Conservation (phyloP, 2,113 vertebrate genomes). For the Notarius lentiginosus region DNA sequence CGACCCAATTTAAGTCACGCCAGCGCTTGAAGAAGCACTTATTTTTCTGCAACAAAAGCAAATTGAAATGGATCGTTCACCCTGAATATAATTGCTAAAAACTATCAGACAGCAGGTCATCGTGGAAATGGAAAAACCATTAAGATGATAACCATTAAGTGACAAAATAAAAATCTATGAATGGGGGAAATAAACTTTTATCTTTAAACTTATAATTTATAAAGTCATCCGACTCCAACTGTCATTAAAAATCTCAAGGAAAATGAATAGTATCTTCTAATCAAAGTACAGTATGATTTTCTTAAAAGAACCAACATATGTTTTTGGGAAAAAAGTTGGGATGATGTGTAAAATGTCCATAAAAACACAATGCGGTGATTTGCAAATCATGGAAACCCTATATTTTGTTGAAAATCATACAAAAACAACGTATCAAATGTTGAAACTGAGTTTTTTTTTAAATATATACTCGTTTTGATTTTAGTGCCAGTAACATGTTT, state of each 20-base stretch:
- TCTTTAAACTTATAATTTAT: not conserved
- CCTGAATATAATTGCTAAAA: not conserved
- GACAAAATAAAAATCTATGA: not conserved
- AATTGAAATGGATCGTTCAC: constrained; percentile 2
- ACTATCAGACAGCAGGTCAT: not conserved
- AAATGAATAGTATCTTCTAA: not conserved
- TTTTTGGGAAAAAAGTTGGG: not conserved
- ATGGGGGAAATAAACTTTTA: not conserved
- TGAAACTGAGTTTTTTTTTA: too few species aligned
- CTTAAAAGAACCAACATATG: not conserved
- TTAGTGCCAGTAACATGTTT: too few species aligned
- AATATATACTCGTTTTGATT: too few species aligned
- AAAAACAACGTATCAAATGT: too few species aligned
- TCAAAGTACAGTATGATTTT: not conserved
- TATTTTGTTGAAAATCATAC: too few species aligned
- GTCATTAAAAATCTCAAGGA: not conserved
- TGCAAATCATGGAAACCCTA: too few species aligned
- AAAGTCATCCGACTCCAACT: not conserved
- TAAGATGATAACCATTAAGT: constrained; percentile 1
- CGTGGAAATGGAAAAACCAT: constrained; percentile 1
- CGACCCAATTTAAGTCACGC: constrained; percentile 37
- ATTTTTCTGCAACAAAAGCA: constrained; percentile 15
- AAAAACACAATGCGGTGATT: too few species aligned
- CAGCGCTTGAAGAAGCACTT: constrained; percentile 28
- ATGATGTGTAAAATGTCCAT: too few species aligned